Conservation (phyloP, 2,113 vertebrate species). For the Myotis brandtii region DNA sequence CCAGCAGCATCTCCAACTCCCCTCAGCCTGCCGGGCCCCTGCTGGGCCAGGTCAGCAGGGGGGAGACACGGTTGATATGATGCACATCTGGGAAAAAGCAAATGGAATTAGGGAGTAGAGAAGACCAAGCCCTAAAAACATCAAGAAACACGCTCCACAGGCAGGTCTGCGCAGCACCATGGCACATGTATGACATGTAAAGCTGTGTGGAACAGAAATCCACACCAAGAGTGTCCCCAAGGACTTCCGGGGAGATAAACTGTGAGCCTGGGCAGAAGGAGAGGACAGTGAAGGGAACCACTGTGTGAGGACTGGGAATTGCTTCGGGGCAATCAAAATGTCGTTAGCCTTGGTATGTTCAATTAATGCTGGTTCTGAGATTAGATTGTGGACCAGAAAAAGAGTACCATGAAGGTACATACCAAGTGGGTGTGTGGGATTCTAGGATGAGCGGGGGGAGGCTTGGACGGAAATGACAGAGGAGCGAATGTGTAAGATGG, state of each 20-base stretch:
- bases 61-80: slow-evolving; percentile 60
- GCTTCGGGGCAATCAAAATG: neutral
- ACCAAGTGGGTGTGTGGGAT: neutral
- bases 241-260: neutral
- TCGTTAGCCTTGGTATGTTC: neutral
- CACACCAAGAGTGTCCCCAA: neutral
- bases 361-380: neutral
- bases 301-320: neutral
- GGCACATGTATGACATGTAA: fast-evolving
- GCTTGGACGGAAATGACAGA: neutral
- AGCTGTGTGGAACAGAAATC: neutral
- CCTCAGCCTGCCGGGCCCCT: slow-evolving; percentile 18
- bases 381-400: neutral
- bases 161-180: neutral
- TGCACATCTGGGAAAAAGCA: slow-evolving; percentile 82
- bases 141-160: neutral
- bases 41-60: slow-evolving; percentile 31
- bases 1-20: slow-evolving; percentile 59
- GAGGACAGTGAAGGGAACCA: neutral
- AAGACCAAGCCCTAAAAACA: neutral
- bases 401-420: neutral
- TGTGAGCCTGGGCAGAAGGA: neutral
- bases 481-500: neutral
- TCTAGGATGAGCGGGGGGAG: neutral
- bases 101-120: neutral